phyloP scores from a whole-genome alignment of 1,140 invertebrate genomes.

The Contarinia nasturtii region DNA sequence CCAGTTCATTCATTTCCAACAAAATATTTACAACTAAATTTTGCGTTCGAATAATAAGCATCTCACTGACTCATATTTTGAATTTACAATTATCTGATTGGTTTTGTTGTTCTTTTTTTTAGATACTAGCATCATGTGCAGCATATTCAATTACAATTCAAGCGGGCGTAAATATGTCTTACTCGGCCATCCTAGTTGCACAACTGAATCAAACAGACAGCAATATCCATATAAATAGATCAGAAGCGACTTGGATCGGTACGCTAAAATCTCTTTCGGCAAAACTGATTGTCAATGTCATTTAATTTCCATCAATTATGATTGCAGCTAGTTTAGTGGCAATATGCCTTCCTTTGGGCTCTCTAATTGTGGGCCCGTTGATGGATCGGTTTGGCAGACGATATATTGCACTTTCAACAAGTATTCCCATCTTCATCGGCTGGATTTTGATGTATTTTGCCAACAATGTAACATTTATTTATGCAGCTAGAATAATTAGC shows the following conservation, averaged over 20 bases:
- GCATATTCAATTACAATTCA: slow-evolving; percentile 28
- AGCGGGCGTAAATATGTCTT: slow-evolving; percentile 32
- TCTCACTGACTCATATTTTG: too few species aligned
- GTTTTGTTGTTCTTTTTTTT: background rate
- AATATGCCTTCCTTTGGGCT: slow-evolving; percentile 31
- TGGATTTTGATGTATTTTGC: slow-evolving; percentile 31
- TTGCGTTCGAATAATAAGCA: too few species aligned
- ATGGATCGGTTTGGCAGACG: slow-evolving; percentile 46
- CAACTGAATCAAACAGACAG: slow-evolving; percentile 19
- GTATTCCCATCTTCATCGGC: slow-evolving; percentile 33
- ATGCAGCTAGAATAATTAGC: slow-evolving; percentile 27
- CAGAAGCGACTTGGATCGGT: slow-evolving; percentile 32
- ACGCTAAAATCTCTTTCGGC: slow-evolving; percentile 3
- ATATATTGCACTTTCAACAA: slow-evolving; percentile 28
- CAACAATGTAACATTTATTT: slow-evolving; percentile 23
- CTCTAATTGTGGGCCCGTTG: slow-evolving; percentile 29
- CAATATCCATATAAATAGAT: slow-evolving; percentile 12
- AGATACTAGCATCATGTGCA: slow-evolving; percentile 26
- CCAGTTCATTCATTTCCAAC: too few species aligned
- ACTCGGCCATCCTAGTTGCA: slow-evolving; percentile 28
- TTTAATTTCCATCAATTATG: slow-evolving; percentile 9
- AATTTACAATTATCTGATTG: too few species aligned
- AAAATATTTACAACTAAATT: too few species aligned
- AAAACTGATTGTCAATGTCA: background rate
- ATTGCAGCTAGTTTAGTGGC: slow-evolving; percentile 31